phyloP scores from a whole-genome alignment of 2,113 vertebrate species.

The Xiphophorus hellerii region DNA sequence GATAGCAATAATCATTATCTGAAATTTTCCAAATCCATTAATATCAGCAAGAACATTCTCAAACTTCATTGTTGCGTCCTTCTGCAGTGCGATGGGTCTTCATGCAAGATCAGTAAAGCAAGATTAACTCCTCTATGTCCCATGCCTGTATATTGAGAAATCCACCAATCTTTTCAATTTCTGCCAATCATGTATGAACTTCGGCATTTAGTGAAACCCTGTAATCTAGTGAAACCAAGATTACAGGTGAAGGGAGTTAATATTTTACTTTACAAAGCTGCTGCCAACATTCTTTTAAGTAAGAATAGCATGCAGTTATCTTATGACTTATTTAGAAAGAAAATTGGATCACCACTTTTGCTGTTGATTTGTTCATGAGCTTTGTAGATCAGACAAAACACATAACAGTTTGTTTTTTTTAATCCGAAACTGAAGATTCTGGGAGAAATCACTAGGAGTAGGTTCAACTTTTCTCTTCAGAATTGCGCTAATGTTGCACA shows the following conservation, averaged over 20 bases:
- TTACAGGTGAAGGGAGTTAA: conserved; percentile 19
- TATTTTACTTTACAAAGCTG: conserved; percentile 41
- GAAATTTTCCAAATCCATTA: conserved; percentile 87
- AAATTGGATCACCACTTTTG: not conserved
- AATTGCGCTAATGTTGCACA: not conserved
- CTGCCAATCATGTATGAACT: not conserved
- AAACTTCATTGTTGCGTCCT: conserved; percentile 61
- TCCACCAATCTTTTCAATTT: not conserved
- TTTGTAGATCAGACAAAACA: too few relatives aligned
- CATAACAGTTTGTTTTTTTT: too few relatives aligned
- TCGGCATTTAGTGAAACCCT: not conserved
- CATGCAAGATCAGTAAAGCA: not conserved
- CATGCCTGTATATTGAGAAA: not conserved
- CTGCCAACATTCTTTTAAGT: not conserved
- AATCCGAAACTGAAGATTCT: too few relatives aligned
- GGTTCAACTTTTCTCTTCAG: not conserved
- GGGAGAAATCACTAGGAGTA: not conserved
- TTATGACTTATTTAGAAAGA: not conserved
- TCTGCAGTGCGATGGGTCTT: not conserved
- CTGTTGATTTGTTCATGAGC: not conserved
- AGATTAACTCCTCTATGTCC: not conserved
- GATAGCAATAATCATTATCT: conserved; percentile 78
- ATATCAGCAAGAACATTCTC: conserved; percentile 84
- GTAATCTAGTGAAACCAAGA: not conserved
- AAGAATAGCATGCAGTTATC: not conserved